A percentile compares a stretch with the other conserved stretches of the same genome.
Evolutionary conservation across 2,113 vertebrate genomes (phyloP).

Genomic region (Sus scrofa): T2T-Sscrofa CM000816.6:108438501-108439000

Average conservation of each 20-base stretch:
- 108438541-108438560: neutral
- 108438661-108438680: neutral
- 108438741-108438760: neutral
- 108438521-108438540: neutral
- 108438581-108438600: neutral
- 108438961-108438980: neutral
- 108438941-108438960: neutral
- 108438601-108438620: neutral
- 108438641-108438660: neutral
- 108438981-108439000: neutral
- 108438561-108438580: neutral
- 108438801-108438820: neutral
- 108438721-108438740: neutral
- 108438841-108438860: neutral
- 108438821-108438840: neutral
- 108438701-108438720: neutral
- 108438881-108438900: neutral
- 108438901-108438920: neutral
- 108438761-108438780: neutral
- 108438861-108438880: neutral
- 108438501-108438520: neutral
- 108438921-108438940: neutral
- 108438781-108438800: neutral
- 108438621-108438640: neutral
- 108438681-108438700: neutral